Evolutionary conservation across 2,113 vertebrate genomes (phyloP).

Genomic region (Poecile atricapillus): DNA sequence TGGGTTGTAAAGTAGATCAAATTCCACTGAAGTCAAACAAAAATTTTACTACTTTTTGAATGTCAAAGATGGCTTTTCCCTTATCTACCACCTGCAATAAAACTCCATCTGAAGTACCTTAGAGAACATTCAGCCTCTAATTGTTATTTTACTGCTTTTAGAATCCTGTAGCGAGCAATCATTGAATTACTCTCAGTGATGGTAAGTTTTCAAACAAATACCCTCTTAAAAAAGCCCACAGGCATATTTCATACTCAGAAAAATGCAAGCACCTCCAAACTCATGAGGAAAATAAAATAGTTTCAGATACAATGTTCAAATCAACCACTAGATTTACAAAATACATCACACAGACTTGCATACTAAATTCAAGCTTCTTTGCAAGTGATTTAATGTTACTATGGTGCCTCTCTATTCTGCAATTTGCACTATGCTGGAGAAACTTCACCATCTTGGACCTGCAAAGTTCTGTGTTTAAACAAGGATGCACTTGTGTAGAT

Average conservation of each 20-base stretch:
- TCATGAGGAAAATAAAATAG: neutral
- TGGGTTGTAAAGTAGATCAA: neutral
- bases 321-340: neutral
- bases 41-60: neutral
- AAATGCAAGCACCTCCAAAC: neutral
- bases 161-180: constrained; percentile 10
- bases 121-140: neutral
- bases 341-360: neutral
- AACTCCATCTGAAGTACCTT: neutral
- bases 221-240: neutral
- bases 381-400: neutral
- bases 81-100: neutral
- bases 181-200: neutral
- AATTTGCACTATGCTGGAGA: neutral
- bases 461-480: neutral
- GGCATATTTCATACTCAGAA: neutral
- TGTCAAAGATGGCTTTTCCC: neutral
- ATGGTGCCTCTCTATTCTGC: neutral
- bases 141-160: constrained; percentile 11
- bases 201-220: constrained; percentile 26
- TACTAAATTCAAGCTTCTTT: neutral
- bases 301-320: neutral
- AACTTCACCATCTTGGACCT: neutral
- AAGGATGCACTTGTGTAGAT: neutral
- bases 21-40: neutral